These are phyloP conservation scores for Porites lutea DNA, from an alignment of 64 coral and sea anemone species.

Conservation along the genomic window DNA sequence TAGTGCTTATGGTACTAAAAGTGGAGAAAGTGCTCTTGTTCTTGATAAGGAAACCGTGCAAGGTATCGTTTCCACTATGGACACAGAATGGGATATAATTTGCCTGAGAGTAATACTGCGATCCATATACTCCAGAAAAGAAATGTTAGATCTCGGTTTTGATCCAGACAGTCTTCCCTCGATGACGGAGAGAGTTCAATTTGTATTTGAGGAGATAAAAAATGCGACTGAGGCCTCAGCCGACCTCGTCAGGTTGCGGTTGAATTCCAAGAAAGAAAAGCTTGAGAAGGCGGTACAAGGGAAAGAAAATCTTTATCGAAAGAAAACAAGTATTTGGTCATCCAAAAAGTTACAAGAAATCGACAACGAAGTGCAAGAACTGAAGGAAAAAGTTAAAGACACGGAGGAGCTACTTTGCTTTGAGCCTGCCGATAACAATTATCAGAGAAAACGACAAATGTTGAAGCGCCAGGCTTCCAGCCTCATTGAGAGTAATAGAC, in stretches of 20 bases:
- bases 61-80: constrained; percentile 64
- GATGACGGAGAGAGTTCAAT: no score
- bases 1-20: constrained; percentile 50
- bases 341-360: constrained; percentile 20
- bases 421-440: not conserved
- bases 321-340: constrained; percentile 39
- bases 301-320: constrained; percentile 8
- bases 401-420: not conserved
- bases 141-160: constrained; percentile 30
- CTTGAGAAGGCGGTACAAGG: constrained; percentile 18
- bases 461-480: constrained; percentile 21
- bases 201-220: no score
- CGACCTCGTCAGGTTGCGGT: constrained; percentile 30
- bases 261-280: constrained; percentile 34
- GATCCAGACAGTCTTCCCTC: constrained; percentile 60
- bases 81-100: constrained; percentile 48
- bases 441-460: constrained; percentile 45
- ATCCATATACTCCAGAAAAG: constrained; percentile 51
- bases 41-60: constrained; percentile 65
- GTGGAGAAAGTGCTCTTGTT: constrained; percentile 14
- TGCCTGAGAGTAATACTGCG: constrained; percentile 55
- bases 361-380: no score
- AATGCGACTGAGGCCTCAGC: constrained; percentile 27
- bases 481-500: constrained; percentile 47
- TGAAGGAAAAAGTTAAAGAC: not conserved